Evolutionary conservation across 2,888 invertebrate genomes (phyloP).

Genomic region (Agonum fuliginosum): DNA sequence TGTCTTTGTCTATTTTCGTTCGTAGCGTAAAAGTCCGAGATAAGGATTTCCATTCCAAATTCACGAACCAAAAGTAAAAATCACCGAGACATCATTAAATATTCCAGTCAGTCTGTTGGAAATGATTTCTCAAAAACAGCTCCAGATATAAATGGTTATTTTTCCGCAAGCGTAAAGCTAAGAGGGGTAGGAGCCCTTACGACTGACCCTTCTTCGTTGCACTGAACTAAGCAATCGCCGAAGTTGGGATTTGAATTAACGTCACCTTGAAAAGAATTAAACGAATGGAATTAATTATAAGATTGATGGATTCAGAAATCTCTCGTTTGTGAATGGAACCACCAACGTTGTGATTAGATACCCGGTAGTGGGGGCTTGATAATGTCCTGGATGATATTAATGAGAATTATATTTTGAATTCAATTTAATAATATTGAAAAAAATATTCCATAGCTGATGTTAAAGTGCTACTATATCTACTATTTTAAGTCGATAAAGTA

Average conservation of each 20-base stretch:
- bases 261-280: slow-evolving; percentile 74
- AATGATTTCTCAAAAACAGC: slow-evolving; percentile 39
- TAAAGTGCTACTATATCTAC: too few relatives aligned
- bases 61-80: slow-evolving; percentile 40
- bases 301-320: slow-evolving; percentile 72
- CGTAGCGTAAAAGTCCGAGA: too few relatives aligned
- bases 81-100: slow-evolving; percentile 49
- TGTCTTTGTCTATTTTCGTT: too few relatives aligned
- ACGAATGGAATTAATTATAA: slow-evolving; percentile 75
- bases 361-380: not conserved
- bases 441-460: too few relatives aligned
- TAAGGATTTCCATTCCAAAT: too few relatives aligned
- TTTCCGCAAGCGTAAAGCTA: slow-evolving; percentile 49
- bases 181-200: slow-evolving; percentile 26
- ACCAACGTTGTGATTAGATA: slow-evolving; percentile 9
- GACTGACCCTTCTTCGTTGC: slow-evolving; percentile 7
- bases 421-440: too few relatives aligned
- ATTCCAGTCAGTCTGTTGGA: slow-evolving; percentile 36
- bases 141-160: slow-evolving; percentile 52
- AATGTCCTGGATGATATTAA: not conserved
- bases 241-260: slow-evolving; percentile 70
- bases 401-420: not conserved
- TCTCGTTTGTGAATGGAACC: slow-evolving; percentile 59
- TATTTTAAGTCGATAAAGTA: too few relatives aligned
- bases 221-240: slow-evolving; percentile 52